phyloP scores from a whole-genome alignment of 1,140 invertebrate species.

The Cardiocondyla obscurior region DNA sequence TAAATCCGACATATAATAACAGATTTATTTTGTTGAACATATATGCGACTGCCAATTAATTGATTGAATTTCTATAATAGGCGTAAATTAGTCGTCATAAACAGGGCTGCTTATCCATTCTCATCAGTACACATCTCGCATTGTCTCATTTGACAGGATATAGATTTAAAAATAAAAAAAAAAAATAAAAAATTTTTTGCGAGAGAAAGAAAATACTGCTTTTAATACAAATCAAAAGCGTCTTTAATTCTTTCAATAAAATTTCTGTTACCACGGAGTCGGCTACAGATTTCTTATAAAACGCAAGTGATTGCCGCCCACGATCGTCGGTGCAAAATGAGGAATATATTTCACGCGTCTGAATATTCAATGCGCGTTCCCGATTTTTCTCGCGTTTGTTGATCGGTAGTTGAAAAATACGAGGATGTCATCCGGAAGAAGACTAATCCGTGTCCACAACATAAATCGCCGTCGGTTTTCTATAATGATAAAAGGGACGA shows the following conservation, averaged over 20 bases:
- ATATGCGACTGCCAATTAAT: background rate
- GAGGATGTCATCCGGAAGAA: background rate
- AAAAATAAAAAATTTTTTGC: background rate
- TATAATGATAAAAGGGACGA: background rate
- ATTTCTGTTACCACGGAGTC: background rate
- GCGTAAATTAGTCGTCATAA: background rate
- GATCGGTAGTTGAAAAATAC: background rate
- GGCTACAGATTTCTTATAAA: background rate
- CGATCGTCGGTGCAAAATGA: background rate
- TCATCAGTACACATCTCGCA: background rate
- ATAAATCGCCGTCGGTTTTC: background rate
- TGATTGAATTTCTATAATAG: background rate
- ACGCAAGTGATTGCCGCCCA: background rate
- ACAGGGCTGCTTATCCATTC: background rate
- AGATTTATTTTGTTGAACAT: background rate
- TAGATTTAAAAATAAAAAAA: too few species aligned
- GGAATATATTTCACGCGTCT: background rate
- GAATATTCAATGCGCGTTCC: conserved; percentile 11
- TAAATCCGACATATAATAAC: background rate
- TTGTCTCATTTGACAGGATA: background rate
- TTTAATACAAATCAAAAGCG: background rate
- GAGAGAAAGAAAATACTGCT: background rate
- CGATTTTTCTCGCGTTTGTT: background rate
- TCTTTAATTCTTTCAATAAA: background rate
- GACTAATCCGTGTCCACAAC: background rate